phyloP scores from a whole-genome alignment of 2,797 vertebrate genomes.

The Lophius americanus region DNA sequence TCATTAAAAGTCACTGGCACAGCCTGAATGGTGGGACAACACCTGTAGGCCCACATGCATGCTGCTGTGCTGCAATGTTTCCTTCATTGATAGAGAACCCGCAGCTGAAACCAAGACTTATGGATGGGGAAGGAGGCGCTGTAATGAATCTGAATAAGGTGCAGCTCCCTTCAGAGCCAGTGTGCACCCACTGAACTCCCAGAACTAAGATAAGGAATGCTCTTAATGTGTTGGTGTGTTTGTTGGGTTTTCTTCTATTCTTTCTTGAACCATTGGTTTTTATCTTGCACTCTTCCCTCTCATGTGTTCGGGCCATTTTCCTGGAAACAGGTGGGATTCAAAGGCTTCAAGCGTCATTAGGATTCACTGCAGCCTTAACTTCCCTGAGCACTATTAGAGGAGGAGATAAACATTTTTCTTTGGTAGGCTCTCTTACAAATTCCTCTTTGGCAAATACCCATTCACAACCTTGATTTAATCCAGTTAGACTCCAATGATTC shows the following conservation, averaged over 20 bases:
- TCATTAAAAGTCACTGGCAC: conserved; percentile 45
- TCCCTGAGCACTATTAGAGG: conserved; percentile 31
- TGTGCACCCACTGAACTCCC: conserved; percentile 65
- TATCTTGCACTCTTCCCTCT: conserved; percentile 46
- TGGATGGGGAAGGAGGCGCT: conserved; percentile 47
- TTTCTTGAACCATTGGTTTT: conserved; percentile 37
- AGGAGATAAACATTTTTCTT: conserved; percentile 53
- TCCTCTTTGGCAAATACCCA: not conserved
- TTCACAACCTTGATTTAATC: conserved; percentile 34
- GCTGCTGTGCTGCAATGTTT: conserved; percentile 18
- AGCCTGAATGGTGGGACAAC: conserved; percentile 33
- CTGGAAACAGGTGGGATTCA: conserved; percentile 62
- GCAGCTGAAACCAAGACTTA: conserved; percentile 62
- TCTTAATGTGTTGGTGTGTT: conserved; percentile 36
- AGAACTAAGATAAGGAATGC: conserved; percentile 46
- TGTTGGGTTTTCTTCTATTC: conserved; percentile 17
- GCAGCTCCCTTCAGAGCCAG: conserved; percentile 40
- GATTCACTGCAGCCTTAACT: conserved; percentile 46
- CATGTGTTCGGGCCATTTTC: conserved; percentile 39
- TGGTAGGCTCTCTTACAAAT: conserved; percentile 26
- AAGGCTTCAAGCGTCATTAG: conserved; percentile 72
- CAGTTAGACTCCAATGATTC: not conserved
- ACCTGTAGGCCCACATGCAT: conserved; percentile 14
- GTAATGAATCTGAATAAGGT: conserved; percentile 58
- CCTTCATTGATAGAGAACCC: conserved; percentile 35